A percentile compares a stretch with the other conserved stretches of the same genome.
Conservation (phyloP, 2,888 invertebrate genomes). For the Trichopoda pennipes region DNA sequence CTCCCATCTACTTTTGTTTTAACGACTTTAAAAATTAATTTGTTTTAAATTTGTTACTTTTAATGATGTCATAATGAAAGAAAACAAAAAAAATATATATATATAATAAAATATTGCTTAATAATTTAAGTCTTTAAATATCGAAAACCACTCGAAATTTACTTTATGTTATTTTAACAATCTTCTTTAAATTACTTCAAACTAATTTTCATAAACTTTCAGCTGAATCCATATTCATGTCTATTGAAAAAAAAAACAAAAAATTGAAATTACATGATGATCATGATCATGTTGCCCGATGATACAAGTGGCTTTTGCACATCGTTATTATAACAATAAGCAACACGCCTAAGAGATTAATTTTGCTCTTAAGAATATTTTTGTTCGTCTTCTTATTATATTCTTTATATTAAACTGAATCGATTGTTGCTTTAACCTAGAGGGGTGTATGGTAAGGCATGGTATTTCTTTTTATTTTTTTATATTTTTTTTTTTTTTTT, state of each 20-base stretch:
- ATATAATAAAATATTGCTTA: background rate
- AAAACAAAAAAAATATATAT: background rate
- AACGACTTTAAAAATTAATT: constrained; percentile 11
- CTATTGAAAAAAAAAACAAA: background rate
- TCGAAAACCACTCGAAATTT: constrained; percentile 27
- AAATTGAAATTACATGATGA: constrained; percentile 49
- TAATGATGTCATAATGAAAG: constrained; percentile 5
- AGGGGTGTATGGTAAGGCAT: constrained; percentile 6
- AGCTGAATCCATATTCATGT: constrained; percentile 12
- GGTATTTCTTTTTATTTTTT: background rate
- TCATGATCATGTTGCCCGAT: constrained; percentile 53
- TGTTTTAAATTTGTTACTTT: constrained; percentile 48
- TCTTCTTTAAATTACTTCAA: constrained; percentile 59
- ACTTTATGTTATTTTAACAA: constrained; percentile 28
- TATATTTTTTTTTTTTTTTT: background rate
- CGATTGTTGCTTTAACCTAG: constrained; percentile 20
- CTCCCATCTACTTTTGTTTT: background rate
- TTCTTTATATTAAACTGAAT: constrained; percentile 2
- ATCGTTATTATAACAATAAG: constrained; percentile 80
- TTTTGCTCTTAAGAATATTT: constrained; percentile 68
- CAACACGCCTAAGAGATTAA: constrained; percentile 77
- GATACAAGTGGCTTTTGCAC: constrained; percentile 79
- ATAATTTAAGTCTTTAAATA: constrained; percentile 8
- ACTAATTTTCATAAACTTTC: constrained; percentile 8
- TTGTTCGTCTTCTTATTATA: constrained; percentile 18